Conservation (phyloP, 2,797 vertebrate genomes). For the Chloroceryle inda region DNA sequence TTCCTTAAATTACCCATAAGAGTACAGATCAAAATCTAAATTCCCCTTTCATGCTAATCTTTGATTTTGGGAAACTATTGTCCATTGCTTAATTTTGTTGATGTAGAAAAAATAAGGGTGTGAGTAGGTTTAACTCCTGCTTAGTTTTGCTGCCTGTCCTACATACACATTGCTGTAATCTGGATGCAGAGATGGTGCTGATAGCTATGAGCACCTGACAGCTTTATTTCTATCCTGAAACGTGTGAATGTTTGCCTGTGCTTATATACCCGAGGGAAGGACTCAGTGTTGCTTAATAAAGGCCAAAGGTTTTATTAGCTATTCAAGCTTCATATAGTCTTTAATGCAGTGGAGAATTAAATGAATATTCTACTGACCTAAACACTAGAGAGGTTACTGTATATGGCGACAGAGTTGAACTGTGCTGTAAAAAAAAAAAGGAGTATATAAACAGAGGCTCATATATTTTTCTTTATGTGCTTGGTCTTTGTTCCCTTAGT, state of each 20-base stretch:
- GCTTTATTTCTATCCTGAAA: not conserved
- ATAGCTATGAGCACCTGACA: not conserved
- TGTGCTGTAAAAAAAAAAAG: not conserved
- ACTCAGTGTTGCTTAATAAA: constrained; percentile 7
- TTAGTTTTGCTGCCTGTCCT: not conserved
- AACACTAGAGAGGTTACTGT: constrained; percentile 9
- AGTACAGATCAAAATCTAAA: not conserved
- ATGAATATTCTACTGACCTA: constrained; percentile 26
- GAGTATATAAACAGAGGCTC: constrained; percentile 23
- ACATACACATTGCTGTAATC: not conserved
- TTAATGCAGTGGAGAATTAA: constrained; percentile 9
- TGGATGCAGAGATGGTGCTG: not conserved
- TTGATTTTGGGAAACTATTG: not conserved
- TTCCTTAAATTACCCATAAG: not conserved
- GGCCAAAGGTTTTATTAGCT: constrained; percentile 23
- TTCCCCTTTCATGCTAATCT: not conserved
- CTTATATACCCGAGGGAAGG: not conserved
- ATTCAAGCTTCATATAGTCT: constrained; percentile 9
- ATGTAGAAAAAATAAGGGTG: not conserved
- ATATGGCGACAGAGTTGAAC: not conserved
- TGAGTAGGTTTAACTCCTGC: not conserved
- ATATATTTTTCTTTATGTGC: constrained; percentile 23
- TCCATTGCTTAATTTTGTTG: not conserved
- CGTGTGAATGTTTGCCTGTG: not conserved
- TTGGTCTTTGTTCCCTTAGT: not conserved